phyloP scores from a whole-genome alignment of 2,888 invertebrate species.

The Anticlea derivata region DNA sequence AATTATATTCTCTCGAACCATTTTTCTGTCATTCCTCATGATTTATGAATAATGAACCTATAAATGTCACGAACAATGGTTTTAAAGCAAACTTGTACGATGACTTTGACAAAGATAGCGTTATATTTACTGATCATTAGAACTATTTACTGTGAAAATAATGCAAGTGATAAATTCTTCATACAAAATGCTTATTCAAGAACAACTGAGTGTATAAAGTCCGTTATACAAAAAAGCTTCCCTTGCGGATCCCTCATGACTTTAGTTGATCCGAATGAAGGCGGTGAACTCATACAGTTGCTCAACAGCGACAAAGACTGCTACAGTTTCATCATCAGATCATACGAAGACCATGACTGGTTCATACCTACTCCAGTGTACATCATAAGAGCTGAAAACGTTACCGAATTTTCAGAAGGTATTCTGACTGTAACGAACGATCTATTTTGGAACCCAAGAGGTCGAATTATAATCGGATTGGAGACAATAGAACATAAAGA shows the following conservation, averaged over 20 bases:
- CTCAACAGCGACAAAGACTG: conserved; percentile 40
- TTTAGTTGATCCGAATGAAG: conserved; percentile 39
- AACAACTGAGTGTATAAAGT: conserved; percentile 38
- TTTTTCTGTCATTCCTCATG: conserved; percentile 11
- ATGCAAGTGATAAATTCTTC: not conserved
- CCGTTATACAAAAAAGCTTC: conserved; percentile 41
- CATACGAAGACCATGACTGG: conserved; percentile 42
- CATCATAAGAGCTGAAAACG: conserved; percentile 45
- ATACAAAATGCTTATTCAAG: not conserved
- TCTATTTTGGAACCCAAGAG: conserved; percentile 58
- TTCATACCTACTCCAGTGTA: conserved; percentile 46
- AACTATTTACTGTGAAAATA: conserved; percentile 15
- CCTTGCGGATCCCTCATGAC: conserved; percentile 43
- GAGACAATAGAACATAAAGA: conserved; percentile 35
- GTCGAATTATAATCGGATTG: conserved; percentile 48
- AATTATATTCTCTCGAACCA: not conserved
- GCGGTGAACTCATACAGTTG: conserved; percentile 37
- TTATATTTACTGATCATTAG: conserved; percentile 14
- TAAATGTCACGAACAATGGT: conserved; percentile 9
- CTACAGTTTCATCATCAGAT: conserved; percentile 43
- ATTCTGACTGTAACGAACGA: conserved; percentile 46
- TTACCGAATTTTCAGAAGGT: conserved; percentile 38
- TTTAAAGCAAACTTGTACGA: conserved; percentile 9
- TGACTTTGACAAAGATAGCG: conserved; percentile 17
- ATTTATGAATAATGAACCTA: conserved; percentile 11